Evolutionary conservation across 2,888 invertebrate genomes (phyloP), one percentile per base, ranked within the genome.

Genomic region (Yponomeuta cagnagella): DNA sequence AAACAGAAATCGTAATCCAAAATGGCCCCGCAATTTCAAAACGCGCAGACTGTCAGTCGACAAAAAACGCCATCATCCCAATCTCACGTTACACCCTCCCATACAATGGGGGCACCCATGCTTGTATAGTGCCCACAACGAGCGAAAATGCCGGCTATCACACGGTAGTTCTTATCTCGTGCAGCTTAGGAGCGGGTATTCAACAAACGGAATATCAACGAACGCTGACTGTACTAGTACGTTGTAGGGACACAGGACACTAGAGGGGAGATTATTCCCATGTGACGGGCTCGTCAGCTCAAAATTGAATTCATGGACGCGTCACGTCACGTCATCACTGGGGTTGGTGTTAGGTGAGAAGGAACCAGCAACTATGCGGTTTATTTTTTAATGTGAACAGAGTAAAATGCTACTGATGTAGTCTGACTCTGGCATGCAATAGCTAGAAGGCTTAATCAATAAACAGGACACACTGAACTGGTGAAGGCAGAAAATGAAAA

Each of bases 221-320:
- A 15, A 12, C 15, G 12, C 52, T 15, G 52, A 58, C 15, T 58
- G 52, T 58, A 15, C 52, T 4, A 33, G 52, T 4, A 15, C 15
- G 52, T 15, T 58, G 52, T 12, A 64, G 64, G 64, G 64, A 64
- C 64, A 64, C n/a, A 64, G 64, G 64, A 64, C 64, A 64, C 15
- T 58, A 15, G 52, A 58, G 30, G 64, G 64, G 64, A 64, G 64
- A 8, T 4, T 71, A 73, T 72, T 75, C 37, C 43, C 15, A 37
- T 71, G 70, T 71, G 63, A 73, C 72, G 52, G 52, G 52, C 52
- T 58, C 52, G 15, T 12, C 52, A 64, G 64, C 10, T 80, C 76
- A 75, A 80, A 82, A 84, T 86, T 80, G 77, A 82, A 86, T 85
- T 81, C 82, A 83, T 82, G 82, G 80, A 80, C 80, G 80, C 78